Evolutionary conservation across 2,888 invertebrate species (phyloP).

Genomic region (Lamproptera curius): DNA sequence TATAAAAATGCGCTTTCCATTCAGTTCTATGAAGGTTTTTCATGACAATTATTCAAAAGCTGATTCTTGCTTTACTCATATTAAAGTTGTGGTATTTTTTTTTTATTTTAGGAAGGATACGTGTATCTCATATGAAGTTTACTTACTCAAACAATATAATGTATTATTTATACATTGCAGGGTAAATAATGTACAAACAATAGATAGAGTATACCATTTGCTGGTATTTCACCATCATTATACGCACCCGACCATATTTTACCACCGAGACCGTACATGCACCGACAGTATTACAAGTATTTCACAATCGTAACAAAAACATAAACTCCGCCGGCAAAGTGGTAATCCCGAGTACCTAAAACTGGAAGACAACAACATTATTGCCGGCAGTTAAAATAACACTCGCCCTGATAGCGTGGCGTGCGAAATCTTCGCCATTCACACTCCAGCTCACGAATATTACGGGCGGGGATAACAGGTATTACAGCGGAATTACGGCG

Average conservation of each 20-base stretch:
- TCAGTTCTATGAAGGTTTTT: too few species aligned
- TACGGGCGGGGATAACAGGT: slow-evolving; percentile 43
- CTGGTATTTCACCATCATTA: too few species aligned
- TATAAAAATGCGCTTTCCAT: too few species aligned
- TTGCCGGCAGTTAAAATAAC: slow-evolving; percentile 23
- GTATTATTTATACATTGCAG: too few species aligned
- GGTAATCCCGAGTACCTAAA: slow-evolving; percentile 14
- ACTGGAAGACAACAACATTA: slow-evolving; percentile 22
- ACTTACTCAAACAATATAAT: too few species aligned
- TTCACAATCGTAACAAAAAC: background rate
- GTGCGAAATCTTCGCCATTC: slow-evolving; percentile 34
- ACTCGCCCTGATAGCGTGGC: slow-evolving; percentile 28
- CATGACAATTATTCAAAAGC: too few species aligned
- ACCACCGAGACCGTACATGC: background rate
- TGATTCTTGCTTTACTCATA: too few species aligned
- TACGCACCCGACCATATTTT: background rate
- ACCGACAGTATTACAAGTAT: background rate
- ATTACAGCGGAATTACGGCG: slow-evolving; percentile 41
- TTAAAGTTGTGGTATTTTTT: too few species aligned
- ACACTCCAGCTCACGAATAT: slow-evolving; percentile 46
- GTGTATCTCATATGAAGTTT: too few species aligned
- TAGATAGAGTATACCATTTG: too few species aligned
- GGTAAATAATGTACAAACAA: too few species aligned
- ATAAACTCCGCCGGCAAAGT: slow-evolving; percentile 10
- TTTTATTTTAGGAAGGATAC: too few species aligned